A percentile compares a stretch with the other conserved stretches of the same genome.
Conservation (phyloP, 2,797 vertebrate species). For the Zenarchopterus dispar region DNA sequence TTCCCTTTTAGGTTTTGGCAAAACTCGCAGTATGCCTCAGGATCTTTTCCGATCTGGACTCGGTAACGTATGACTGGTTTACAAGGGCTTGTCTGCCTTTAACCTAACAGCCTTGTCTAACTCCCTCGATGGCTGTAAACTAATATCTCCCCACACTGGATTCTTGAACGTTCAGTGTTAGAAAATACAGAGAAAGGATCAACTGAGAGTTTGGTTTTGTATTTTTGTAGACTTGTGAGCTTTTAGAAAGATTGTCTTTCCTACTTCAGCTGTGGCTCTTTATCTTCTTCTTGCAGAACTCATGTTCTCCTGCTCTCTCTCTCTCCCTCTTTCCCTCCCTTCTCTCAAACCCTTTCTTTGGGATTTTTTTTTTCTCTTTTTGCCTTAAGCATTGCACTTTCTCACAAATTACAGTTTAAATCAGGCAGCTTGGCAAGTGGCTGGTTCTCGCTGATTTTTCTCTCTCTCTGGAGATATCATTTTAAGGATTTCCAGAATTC, state of each 20-base stretch:
- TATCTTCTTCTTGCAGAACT: constrained; percentile 37
- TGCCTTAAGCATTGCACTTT: neutral
- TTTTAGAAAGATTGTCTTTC: constrained; percentile 16
- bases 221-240: constrained; percentile 6
- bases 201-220: neutral
- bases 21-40: constrained; percentile 80
- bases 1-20: constrained; percentile 78
- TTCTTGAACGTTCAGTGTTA: constrained; percentile 7
- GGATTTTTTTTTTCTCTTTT: constrained; percentile 2
- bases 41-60: constrained; percentile 75
- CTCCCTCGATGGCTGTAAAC: constrained; percentile 61
- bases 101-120: constrained; percentile 51
- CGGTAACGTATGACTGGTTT: constrained; percentile 75
- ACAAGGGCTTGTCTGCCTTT: constrained; percentile 43
- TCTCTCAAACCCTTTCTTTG: constrained; percentile 10
- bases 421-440: constrained; percentile 9
- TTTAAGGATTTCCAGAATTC: neutral
- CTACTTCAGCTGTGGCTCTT: constrained; percentile 26
- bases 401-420: constrained; percentile 3
- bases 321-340: neutral
- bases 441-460: neutral
- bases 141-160: constrained; percentile 54
- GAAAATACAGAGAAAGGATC: neutral
- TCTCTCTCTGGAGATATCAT: neutral
- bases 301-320: neutral